Evolutionary conservation across 2,113 vertebrate species (phyloP).

Genomic region (Fregata magnificens): DNA sequence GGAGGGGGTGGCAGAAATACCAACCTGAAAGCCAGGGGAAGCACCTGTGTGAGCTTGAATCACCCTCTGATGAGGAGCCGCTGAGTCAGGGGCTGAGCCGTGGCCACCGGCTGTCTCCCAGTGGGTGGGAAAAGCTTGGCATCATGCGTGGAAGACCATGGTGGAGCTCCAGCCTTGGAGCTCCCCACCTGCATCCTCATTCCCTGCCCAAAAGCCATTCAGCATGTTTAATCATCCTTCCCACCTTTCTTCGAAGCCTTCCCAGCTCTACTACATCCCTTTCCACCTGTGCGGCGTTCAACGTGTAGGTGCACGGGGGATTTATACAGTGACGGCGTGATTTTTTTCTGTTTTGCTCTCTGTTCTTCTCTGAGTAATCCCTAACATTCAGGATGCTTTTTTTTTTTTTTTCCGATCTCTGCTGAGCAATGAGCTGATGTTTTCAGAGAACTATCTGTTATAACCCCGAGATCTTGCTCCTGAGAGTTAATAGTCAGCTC

Average conservation of each 20-base stretch:
- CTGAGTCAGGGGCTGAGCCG: background rate
- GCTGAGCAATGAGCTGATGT: slow-evolving; percentile 49
- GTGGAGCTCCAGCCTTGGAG: background rate
- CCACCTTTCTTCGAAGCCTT: background rate
- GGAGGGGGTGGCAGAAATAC: background rate
- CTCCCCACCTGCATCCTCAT: background rate
- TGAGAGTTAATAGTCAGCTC: slow-evolving; percentile 25
- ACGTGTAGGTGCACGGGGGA: background rate
- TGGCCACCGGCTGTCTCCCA: background rate
- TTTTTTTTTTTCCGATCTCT: background rate
- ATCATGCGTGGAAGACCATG: background rate
- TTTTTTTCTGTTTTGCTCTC: background rate
- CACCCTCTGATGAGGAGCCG: background rate
- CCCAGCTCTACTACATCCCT: background rate
- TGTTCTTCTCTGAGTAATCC: slow-evolving; percentile 43
- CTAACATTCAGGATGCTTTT: background rate
- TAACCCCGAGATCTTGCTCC: slow-evolving; percentile 18
- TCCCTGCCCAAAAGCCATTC: background rate
- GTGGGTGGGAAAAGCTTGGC: background rate
- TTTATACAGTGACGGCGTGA: background rate
- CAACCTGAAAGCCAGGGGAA: background rate
- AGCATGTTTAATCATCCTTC: background rate
- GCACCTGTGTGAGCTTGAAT: background rate
- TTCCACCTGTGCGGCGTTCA: background rate
- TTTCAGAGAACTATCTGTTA: background rate